Conservation (phyloP, 1,140 invertebrate species). For the Neelides sp. region DNA sequence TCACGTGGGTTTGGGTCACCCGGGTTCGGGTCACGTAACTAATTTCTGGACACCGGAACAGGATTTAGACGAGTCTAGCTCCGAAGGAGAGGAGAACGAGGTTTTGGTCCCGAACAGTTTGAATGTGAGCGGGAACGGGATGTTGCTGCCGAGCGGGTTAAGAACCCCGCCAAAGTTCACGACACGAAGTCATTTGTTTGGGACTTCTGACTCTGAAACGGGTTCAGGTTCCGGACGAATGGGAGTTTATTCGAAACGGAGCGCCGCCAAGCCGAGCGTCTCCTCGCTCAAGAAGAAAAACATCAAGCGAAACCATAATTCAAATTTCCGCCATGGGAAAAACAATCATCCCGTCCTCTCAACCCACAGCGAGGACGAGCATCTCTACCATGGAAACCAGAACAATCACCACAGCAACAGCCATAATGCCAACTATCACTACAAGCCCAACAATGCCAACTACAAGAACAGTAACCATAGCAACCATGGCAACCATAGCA, state of each 20-base stretch:
- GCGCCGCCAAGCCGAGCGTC: too few relatives aligned
- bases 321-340: too few relatives aligned
- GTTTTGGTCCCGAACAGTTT: too few relatives aligned
- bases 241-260: too few relatives aligned
- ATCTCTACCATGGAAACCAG: constrained; percentile 1
- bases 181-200: constrained; percentile 51
- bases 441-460: constrained; percentile 15
- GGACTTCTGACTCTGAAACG: too few relatives aligned
- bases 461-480: constrained; percentile 49
- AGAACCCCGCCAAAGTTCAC: constrained; percentile 45
- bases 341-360: too few relatives aligned
- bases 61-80: constrained; percentile 53
- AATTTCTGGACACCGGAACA: constrained; percentile 64
- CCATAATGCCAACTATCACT: constrained; percentile 2
- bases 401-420: constrained; percentile 17
- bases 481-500: constrained; percentile 62
- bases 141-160: constrained; percentile 21
- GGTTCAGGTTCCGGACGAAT: too few relatives aligned
- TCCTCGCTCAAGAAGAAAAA: too few relatives aligned
- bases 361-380: background rate
- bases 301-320: too few relatives aligned
- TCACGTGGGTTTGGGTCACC: too few relatives aligned
- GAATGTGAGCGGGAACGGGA: too few relatives aligned
- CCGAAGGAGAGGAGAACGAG: constrained; percentile 53
- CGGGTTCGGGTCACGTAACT: background rate